Percentiles rank a stretch among this genome's conserved stretches.
Conservation (phyloP, 2,113 vertebrate genomes). For the Halichoerus grypus region DNA sequence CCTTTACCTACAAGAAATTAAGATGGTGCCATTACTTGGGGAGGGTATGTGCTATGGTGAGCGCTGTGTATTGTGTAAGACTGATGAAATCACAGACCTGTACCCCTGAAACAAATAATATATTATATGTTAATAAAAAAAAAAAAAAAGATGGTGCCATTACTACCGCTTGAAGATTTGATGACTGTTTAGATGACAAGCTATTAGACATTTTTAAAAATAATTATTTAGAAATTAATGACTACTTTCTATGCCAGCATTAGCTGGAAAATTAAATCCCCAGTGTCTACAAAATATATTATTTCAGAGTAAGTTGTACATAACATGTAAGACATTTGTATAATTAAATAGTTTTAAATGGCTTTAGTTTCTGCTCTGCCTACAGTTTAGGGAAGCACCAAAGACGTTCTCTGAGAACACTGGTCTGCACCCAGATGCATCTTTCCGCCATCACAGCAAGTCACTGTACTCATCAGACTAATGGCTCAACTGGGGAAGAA, state of each 20-base stretch:
- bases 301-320: background rate
- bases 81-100: too few species aligned
- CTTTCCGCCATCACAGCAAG: background rate
- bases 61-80: too few species aligned
- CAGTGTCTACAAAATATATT: background rate
- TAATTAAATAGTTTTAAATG: background rate
- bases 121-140: too few species aligned
- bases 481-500: background rate
- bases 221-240: constrained; percentile 52
- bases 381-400: background rate
- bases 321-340: background rate
- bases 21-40: background rate
- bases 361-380: background rate
- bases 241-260: background rate
- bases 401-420: background rate
- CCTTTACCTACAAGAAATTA: constrained; percentile 24
- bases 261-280: constrained; percentile 20
- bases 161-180: background rate
- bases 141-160: background rate
- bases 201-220: constrained; percentile 20
- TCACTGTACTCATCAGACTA: background rate
- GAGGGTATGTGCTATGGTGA: too few species aligned
- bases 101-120: too few species aligned
- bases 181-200: background rate
- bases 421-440: accelerated